Conservation (phyloP, 2,113 vertebrate species). For the Rhinoderma darwinii region DNA sequence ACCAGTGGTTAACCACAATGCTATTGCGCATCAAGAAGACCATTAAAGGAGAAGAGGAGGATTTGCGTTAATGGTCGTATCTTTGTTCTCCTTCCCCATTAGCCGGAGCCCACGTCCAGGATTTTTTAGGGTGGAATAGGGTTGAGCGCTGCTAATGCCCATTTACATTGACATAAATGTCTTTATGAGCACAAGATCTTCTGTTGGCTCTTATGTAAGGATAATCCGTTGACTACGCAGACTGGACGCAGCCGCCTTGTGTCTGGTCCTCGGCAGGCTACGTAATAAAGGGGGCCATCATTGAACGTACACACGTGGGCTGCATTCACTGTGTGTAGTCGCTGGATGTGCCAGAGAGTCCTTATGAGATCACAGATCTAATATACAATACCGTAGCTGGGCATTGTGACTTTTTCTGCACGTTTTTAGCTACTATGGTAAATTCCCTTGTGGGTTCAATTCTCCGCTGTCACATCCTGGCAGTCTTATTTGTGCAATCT, state of each 20-base stretch:
- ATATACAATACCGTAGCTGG: background rate
- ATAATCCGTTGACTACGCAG: background rate
- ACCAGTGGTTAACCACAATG: slow-evolving; percentile 84
- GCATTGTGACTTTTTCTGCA: background rate
- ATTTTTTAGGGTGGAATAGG: slow-evolving; percentile 23
- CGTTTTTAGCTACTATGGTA: slow-evolving; percentile 14
- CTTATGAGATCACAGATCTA: background rate
- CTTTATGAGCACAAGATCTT: background rate
- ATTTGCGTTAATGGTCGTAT: slow-evolving; percentile 72
- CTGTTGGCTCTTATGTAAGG: background rate
- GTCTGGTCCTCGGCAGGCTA: background rate
- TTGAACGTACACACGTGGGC: background rate
- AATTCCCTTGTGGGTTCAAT: background rate
- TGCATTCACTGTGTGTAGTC: background rate
- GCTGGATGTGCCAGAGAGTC: background rate
- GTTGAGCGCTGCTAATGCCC: background rate
- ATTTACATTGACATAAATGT: background rate
- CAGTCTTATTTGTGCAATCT: background rate
- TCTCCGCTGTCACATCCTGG: background rate
- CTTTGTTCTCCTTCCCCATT: background rate
- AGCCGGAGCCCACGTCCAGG: background rate
- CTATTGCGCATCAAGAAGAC: slow-evolving; percentile 80
- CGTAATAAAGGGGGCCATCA: background rate
- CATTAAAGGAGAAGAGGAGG: slow-evolving; percentile 77
- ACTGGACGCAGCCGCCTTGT: background rate